phyloP scores from a whole-genome alignment of 2,797 vertebrate genomes.

The Hypotaenidia philippensis region DNA sequence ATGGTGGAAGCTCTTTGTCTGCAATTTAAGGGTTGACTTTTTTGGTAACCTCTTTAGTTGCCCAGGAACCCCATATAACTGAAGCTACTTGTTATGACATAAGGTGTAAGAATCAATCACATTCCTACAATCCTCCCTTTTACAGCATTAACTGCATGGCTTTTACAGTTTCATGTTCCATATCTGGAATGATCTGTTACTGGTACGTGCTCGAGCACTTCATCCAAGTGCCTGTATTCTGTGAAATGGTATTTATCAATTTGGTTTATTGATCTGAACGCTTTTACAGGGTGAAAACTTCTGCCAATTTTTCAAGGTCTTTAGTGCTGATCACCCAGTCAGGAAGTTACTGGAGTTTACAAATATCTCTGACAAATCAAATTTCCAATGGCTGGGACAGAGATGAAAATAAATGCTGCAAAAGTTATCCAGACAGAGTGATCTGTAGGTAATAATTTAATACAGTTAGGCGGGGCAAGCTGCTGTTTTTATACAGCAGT shows the following conservation, averaged over 20 bases:
- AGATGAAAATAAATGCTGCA: slow-evolving; percentile 19
- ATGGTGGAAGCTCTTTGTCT: slow-evolving; percentile 66
- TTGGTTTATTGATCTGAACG: slow-evolving; percentile 46
- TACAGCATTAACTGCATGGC: not conserved
- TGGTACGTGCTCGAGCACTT: not conserved
- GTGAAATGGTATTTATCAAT: slow-evolving; percentile 39
- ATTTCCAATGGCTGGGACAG: not conserved
- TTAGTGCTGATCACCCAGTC: not conserved
- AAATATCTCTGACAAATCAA: not conserved
- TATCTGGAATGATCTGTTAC: slow-evolving; percentile 6
- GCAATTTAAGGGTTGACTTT: slow-evolving; percentile 58
- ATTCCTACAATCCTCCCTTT: not conserved
- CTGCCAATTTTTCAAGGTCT: slow-evolving; percentile 33
- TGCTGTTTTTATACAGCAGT: not conserved
- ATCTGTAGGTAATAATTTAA: not conserved
- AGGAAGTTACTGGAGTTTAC: slow-evolving; percentile 17
- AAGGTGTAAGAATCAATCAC: slow-evolving; percentile 25
- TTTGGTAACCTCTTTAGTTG: slow-evolving; percentile 32
- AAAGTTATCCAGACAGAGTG: slow-evolving; percentile 5
- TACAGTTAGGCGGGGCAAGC: not conserved
- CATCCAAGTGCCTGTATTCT: not conserved
- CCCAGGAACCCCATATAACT: not conserved
- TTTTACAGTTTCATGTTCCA: not conserved
- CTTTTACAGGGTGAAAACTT: slow-evolving; percentile 35
- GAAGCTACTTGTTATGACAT: slow-evolving; percentile 7